Evolutionary conservation across 2,888 invertebrate genomes (phyloP), one percentile per base, ranked within the genome.

Genomic region (Orthosia gracilis): DNA sequence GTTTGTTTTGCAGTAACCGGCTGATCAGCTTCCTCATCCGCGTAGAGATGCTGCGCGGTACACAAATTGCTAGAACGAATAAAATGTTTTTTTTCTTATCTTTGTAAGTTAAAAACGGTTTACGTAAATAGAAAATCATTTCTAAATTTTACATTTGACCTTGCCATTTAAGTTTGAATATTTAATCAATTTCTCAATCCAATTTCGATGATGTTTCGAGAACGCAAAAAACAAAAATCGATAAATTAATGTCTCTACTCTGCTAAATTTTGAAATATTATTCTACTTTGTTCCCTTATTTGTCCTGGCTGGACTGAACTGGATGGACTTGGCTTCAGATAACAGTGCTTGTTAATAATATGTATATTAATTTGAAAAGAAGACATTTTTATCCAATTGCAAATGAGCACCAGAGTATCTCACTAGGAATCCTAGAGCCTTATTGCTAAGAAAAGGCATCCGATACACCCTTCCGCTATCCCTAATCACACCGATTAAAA

Each of bases 21-120:
- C 67, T 62, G 77, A 79, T 75, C 80, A 80, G 78, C 85, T 87
- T 87, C 87, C 82, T 80, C 76, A 57, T 83, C 76, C 79, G 77
- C 70, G 69, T 80, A 71, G n/a, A 74, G 72, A 73, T 83, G 67
- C 67, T 75, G 57, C 50, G 18, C 49, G 82, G 73, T 64, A 81
- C 84, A n/a, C 72, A 40, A 81, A 78, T 75, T 57, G 72, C 45
- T 67, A 17, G 12, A 13, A 73, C 17, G 1, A n/a, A 23, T 26
- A 18, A 31, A 61, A 40, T 47, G 1, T 26, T 65, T 58, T 23
- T 21, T 23, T 21, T 26, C 21, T 49, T 54, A 54, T 0, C 12
- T 21, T 47, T 57, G 15, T 49, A 13, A 23, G 2, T 18, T 58
- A 9, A 7, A 9, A 64, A 54, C 26, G 55, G 3, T n/a, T 15